phyloP scores from a whole-genome alignment of 2,113 vertebrate species.

The Dromas ardeola region DNA sequence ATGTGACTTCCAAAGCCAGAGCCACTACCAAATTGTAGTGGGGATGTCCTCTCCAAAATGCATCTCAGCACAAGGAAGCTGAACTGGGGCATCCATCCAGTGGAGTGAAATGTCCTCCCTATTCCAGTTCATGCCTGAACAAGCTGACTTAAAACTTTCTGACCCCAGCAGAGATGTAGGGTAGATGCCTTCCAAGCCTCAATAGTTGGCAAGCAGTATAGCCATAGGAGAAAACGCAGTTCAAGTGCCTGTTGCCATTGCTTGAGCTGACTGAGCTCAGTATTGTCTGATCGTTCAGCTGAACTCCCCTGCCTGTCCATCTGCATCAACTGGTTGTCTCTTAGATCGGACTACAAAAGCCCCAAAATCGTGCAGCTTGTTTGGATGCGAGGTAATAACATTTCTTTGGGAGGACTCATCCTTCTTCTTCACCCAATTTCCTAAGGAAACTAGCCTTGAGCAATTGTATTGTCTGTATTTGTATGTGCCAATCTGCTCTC shows the following conservation, averaged over 20 bases:
- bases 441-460: background rate
- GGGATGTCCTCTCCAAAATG: background rate
- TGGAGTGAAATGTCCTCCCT: background rate
- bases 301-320: background rate
- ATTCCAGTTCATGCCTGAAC: constrained; percentile 1
- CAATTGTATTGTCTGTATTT: background rate
- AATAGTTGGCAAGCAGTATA: background rate
- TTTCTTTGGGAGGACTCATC: background rate
- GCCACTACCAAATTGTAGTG: background rate
- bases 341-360: background rate
- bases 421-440: background rate
- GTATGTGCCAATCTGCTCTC: background rate
- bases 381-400: background rate
- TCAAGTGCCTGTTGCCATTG: background rate
- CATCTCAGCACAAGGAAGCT: background rate
- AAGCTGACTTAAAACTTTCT: constrained; percentile 5
- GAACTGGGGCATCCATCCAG: background rate
- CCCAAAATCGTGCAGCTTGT: background rate
- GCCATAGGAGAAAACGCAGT: background rate
- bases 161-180: background rate
- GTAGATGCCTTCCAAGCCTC: background rate
- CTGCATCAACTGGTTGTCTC: background rate
- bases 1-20: background rate
- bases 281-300: background rate
- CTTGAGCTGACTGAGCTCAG: background rate